Evolutionary conservation across 2,888 invertebrate species (phyloP), one percentile per base, ranked within the genome.

Genomic region (Drosophila borealis): DNA sequence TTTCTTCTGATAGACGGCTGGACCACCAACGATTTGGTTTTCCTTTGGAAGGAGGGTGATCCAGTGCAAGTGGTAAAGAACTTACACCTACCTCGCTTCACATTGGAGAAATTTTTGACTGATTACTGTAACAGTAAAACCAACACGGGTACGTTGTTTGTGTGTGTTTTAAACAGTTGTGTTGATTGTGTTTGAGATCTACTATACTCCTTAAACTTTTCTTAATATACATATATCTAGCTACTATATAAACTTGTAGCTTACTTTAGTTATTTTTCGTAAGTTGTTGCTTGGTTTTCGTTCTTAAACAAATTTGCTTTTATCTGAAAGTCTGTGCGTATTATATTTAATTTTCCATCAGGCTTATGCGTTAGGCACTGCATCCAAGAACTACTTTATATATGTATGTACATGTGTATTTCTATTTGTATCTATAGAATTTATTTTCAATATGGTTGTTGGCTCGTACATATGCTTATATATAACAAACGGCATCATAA

Each of bases 41-140:
- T 99, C 93, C 94, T 97, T 81, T 99, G 98, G 98, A 98, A 98
- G 92, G 97, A 97, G 92, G 96, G 96, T 34, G 98, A 98, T 93
- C 98, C 98, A 2, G 98, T 98, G 62, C 98, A 98, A 94, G 97
- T 98, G 79, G 97, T 97, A 80, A 97, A 97, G 93, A 97, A 97
- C 93, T 94, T 98, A 91, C 97, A 98, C 93, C 95, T 98, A 91
- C 98, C 98, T 84, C 95, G 98, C 88, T 98, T 98, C 93, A 98
- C 98, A 42, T 94, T 98, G 80, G 98, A 98, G 93, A 98, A 98
- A 93, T 98, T 98, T 93, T 94, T 97, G 81, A 98, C 98, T 78
- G 98, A 97, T 93, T 98, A 98, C 92, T 98, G 98, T 93, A 98
- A 98, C 94, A 98, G 97, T 94, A 97, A 97, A 94, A 98, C 98